Base-by-base conservation (phyloP, 1,140 invertebrate genomes). In the Drosophila azteca region DNA sequence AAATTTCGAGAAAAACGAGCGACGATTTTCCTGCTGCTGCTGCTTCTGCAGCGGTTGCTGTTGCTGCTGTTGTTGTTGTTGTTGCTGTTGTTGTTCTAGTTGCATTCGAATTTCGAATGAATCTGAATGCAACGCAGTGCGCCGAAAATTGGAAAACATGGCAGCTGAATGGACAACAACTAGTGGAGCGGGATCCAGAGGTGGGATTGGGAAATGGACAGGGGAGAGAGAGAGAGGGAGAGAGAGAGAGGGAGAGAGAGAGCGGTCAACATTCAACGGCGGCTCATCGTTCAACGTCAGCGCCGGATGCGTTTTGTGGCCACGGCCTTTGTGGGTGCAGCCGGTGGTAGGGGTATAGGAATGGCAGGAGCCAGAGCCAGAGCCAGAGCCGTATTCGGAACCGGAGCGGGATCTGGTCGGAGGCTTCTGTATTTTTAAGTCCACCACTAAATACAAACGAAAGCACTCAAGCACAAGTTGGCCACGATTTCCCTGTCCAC, bases 371-470 rank as follows among this genome's bases (percentile, higher is more conserved):
- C 17, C 17, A 20, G 17, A 20, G 1, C 1, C 0, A 17, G 9
- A 29, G 9, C 29, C 20, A 53, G n/a, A 35, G 15, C 51, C 20
- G 29, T 35, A 17, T 15, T 11, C 35, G 22, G 31, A 22, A 53
- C 31, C 22, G 51, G 29, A 53, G 17, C 43, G 24, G 61, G 20
- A 46, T 45, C 35, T 44, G 64, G 64, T 26, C 54, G 70, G 66
- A 65, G 51, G 61, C 55, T 53, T 87, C 70, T 87, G 82, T 90
- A 84, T 90, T 90, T 90, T 90, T 90, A 90, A 90, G 89, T 87
- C 79, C 82, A 90, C 89, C 89, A 90, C 89, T 90, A 90, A 90
- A 90, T 90, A 90, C 85, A 90, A 90, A 90, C 88, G 79, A 90
- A 90, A 90, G 87, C 82, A 87, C 87, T 90, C 87, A 90, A 90